Conservation (phyloP, 2,113 vertebrate genomes). For the Rattus norvegicus region DNA sequence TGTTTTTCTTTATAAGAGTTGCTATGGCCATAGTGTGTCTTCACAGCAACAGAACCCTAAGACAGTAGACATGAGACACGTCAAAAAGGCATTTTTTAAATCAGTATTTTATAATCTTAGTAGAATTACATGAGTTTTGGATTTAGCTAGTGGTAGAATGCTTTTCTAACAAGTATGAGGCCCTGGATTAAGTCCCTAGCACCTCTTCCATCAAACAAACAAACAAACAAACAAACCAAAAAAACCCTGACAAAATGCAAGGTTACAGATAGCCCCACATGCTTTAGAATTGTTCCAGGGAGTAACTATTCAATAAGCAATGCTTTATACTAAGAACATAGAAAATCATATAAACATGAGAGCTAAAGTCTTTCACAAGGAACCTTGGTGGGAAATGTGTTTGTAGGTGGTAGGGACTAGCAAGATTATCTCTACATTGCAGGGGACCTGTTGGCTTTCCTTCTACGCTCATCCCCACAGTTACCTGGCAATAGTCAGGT, state of each 20-base stretch:
- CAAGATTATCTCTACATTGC: neutral
- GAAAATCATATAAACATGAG: neutral
- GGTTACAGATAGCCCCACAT: neutral
- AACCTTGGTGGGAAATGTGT: neutral
- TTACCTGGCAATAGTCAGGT: too few relatives aligned
- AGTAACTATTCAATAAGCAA: slow-evolving; percentile 32
- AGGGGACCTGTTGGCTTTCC: neutral
- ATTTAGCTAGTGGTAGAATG: neutral
- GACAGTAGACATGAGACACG: neutral
- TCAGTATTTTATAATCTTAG: slow-evolving; percentile 17
- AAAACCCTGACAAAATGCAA: neutral
- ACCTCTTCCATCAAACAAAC: neutral
- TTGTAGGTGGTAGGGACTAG: neutral
- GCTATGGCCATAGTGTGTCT: neutral
- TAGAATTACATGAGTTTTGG: neutral
- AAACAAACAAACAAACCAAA: too few relatives aligned
- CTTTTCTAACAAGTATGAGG: neutral
- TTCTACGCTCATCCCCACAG: too few relatives aligned
- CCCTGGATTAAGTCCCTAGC: neutral
- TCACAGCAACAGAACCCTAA: neutral
- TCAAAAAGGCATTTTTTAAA: neutral
- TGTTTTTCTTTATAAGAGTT: neutral
- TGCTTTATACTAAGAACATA: neutral
- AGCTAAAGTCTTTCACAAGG: neutral
- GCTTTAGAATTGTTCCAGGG: neutral